Base-by-base conservation (phyloP, 2,888 invertebrate species). In the Polia nebulosa region DNA sequence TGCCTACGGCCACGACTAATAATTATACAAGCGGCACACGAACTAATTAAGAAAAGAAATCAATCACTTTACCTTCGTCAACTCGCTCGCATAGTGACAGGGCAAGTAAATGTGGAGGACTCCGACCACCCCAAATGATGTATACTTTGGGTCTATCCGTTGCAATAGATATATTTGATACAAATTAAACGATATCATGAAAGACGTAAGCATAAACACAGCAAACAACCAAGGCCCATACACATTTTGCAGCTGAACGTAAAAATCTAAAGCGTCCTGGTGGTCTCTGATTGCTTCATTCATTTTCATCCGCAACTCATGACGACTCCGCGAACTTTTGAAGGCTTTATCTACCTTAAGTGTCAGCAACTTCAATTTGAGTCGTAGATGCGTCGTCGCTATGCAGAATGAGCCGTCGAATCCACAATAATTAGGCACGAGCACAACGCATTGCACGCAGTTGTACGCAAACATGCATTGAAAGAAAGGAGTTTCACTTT, bases 351-450 rank as follows among this genome's bases (percentile, higher is more conserved):
- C 41, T 34, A 92, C 79, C 70, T 91, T 92, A 47, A 87, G 85
- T 0, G 84, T 72, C 69, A 93, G 76, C 49, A 94, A 65, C 78
- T 93, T 92, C 17, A 94, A 67, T 73, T 94, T 94, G 2, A 94
- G 78, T 8, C 90, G 83, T 34, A 93, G 80, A 74, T 94, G 92
- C 1, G 89, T 91, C 0, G 89, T 91, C 1, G 91, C 90, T 57
- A 94, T 93, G 63, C 93, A 93, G 65, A 93, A 93, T 0, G 92
- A 92, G 0, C 93, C 92, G 44, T 93, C 94, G 15, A 93, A 89
- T 1, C 93, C 93, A 6, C 86, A 79, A 66, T 89, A 94, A 44
- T 89, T 89, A 3, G 90, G 90, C 2, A 88, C 81, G 0, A 94
- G 81, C 7, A 88, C 78, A 1, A 90, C 39, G 36, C 89, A 89